Evolutionary conservation across 1,140 invertebrate genomes (phyloP).

Genomic region (Ditylenchus dipsaci): DNA sequence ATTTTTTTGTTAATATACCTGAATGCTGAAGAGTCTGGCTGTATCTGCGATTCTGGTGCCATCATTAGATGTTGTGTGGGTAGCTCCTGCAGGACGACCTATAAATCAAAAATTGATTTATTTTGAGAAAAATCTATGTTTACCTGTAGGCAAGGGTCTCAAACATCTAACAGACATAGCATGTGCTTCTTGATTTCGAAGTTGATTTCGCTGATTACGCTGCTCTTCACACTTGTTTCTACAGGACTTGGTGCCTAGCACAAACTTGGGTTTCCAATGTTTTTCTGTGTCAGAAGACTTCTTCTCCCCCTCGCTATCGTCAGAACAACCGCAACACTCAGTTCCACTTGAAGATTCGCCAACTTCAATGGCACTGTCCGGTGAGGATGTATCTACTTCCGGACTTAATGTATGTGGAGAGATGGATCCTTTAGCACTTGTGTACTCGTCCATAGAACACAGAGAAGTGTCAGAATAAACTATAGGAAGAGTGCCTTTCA

Average conservation of each 20-base stretch:
- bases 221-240: slow-evolving; percentile 2
- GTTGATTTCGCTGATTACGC: not conserved
- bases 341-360: slow-evolving; percentile 7
- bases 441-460: slow-evolving; percentile 20
- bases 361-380: not conserved
- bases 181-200: slow-evolving; percentile 1
- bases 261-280: not conserved
- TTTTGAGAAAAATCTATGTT: too few relatives aligned
- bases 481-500: slow-evolving; percentile 1
- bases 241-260: not conserved
- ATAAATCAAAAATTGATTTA: too few relatives aligned
- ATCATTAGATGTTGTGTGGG: not conserved
- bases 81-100: not conserved
- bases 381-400: not conserved
- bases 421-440: slow-evolving; percentile 13
- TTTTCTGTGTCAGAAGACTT: not conserved
- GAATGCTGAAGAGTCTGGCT: slow-evolving; percentile 46
- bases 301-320: not conserved
- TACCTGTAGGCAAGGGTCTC: not conserved
- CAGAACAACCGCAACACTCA: slow-evolving; percentile 4
- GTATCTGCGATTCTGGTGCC: slow-evolving; percentile 23
- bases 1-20: slow-evolving; percentile 12
- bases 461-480: slow-evolving; percentile 24
- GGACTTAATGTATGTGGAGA: not conserved
- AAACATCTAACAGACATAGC: slow-evolving; percentile 23